phyloP scores from a whole-genome alignment of 2,797 vertebrate genomes.

The Gallinago stenura region DNA sequence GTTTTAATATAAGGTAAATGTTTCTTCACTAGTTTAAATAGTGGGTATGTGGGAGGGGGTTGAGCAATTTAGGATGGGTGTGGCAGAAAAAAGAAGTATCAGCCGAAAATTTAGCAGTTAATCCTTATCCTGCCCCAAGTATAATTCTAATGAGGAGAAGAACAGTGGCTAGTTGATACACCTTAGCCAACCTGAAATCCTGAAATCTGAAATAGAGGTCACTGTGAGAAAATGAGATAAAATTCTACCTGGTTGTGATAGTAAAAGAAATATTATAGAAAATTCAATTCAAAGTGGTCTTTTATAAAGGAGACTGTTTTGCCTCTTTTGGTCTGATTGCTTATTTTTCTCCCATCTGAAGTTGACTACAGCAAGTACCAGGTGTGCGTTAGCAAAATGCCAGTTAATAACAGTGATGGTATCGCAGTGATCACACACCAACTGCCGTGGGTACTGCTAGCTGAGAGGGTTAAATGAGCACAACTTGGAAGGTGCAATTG shows the following conservation, averaged over 20 bases:
- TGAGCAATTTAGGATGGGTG: not conserved
- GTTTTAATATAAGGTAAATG: not conserved
- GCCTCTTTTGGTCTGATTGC: not conserved
- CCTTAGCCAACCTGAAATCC: not conserved
- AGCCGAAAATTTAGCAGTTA: not conserved
- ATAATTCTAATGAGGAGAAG: not conserved
- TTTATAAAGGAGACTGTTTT: not conserved
- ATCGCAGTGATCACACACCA: not conserved
- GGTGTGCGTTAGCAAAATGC: not conserved
- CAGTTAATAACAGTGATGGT: not conserved
- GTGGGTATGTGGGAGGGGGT: not conserved
- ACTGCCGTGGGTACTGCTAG: not conserved
- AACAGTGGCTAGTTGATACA: not conserved
- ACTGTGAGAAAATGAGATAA: not conserved
- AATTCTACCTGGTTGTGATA: not conserved
- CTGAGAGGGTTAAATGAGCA: slow-evolving; percentile 8
- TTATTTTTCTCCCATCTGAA: not conserved
- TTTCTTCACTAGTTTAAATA: not conserved
- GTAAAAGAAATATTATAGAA: not conserved
- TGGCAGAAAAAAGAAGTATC: not conserved
- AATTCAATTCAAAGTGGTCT: not conserved
- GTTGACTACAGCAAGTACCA: not conserved
- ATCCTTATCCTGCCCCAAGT: not conserved
- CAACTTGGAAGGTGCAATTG: not conserved
- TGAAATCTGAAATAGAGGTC: not conserved